Base-by-base conservation (phyloP, 1,140 invertebrate genomes). In the Drosophila orena region DNA sequence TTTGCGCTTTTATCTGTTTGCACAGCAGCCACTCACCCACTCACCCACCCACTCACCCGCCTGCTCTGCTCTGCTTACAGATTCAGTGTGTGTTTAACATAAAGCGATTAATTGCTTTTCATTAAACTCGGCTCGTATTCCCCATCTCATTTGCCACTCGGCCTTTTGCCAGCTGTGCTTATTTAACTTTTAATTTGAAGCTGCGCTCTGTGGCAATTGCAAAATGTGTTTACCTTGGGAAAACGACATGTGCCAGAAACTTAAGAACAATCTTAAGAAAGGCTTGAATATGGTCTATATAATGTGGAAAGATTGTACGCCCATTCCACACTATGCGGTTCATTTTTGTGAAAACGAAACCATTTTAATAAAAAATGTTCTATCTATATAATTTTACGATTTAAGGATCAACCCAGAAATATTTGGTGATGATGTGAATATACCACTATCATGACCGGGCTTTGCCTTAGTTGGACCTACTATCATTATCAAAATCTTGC, bases 21-120 rank as follows among this genome's bases (percentile, higher is more conserved):
- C 83, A 83, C 75, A 88, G 74, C 66, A 60, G 61, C 55, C 75
- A 55, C n/a, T n/a, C n/a, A n/a, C 53, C 14, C 40, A 2, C 38
- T 46, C 37, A 24, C 22, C 15, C 37, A n/a, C 53, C 14, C 40
- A 2, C 38, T 46, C 37, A 24, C 22, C 15, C 37, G 4, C 42
- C 20, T n/a, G n/a, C n/a, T n/a, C n/a, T 1, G 11, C 30, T n/a
- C n/a, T 8, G 43, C 35, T 30, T 40, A n/a, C 61, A 3, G 30
- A 35, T 54, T 62, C 27, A 56, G 52, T 88, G 72, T 85, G 78
- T 86, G 80, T 55, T 77, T 61, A 89, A 89, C 75, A 88, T 83
- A 88, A 88, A 88, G 75, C 84, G 83, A 88, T 88, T 88, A 88
- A 88, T 88, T 88, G 85, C 79, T 88, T 88, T 88, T 89, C 84